A percentile compares a stretch with the other conserved stretches of the same genome.
These are phyloP conservation scores for Pemphigus obesinymphae DNA, from an alignment of 1,140 invertebrate genomes.

Conservation along the genomic window DNA sequence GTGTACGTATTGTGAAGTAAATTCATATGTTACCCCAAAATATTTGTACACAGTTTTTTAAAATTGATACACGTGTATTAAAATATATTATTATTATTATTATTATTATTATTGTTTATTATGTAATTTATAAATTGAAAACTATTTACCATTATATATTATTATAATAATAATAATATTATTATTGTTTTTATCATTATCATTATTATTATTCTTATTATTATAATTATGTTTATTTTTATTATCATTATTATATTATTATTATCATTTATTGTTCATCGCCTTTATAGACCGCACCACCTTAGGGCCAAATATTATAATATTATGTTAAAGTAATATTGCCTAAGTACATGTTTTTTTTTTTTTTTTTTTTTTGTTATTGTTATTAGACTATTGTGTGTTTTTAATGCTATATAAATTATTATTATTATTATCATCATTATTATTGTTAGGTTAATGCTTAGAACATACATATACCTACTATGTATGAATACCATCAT, in stretches of 20 bases:
- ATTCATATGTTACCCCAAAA: no score
- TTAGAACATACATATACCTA: no score
- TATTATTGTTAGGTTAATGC: constrained; percentile 14
- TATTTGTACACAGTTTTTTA: no score
- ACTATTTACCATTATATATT: constrained; percentile 4
- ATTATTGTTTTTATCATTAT: neutral
- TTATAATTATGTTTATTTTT: neutral
- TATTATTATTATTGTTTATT: neutral
- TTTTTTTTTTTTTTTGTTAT: constrained; percentile 29
- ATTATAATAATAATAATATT: neutral
- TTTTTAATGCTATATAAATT: constrained; percentile 30
- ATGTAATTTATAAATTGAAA: constrained; percentile 16
- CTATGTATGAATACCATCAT: neutral
- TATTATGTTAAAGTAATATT: neutral
- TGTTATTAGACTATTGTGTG: constrained; percentile 40
- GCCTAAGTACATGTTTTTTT: neutral
- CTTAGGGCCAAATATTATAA: constrained; percentile 3
- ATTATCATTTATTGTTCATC: constrained; percentile 17
- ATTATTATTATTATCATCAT: neutral
- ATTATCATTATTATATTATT: neutral
- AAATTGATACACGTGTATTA: neutral
- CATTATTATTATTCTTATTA: neutral
- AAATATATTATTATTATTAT: constrained; percentile 1
- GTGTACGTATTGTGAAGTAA: neutral
- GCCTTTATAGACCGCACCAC: neutral